Conservation (phyloP, 1,140 invertebrate species). For the Aporrectodea caliginosa region DNA sequence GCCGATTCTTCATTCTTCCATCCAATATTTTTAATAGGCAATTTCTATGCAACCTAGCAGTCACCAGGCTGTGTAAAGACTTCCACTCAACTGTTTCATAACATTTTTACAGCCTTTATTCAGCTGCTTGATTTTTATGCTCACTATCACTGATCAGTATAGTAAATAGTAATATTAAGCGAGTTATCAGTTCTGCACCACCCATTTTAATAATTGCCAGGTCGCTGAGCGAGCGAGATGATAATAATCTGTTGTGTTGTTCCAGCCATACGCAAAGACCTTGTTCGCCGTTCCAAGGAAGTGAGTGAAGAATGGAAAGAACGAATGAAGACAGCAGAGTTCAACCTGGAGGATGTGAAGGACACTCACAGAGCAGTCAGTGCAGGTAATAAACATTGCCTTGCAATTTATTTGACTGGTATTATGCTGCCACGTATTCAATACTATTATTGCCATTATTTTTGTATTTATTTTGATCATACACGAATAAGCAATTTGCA, state of each 20-base stretch:
- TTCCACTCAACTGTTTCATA: too few relatives aligned
- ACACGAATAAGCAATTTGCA: too few relatives aligned
- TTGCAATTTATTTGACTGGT: constrained; percentile 2
- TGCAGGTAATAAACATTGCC: constrained; percentile 37
- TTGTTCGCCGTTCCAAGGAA: constrained; percentile 40
- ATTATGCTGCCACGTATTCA: not conserved
- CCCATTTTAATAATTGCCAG: not conserved
- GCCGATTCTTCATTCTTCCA: too few relatives aligned
- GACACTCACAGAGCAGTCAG: constrained; percentile 44
- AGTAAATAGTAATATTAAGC: too few relatives aligned
- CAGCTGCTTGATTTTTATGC: too few relatives aligned
- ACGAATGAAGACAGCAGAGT: constrained; percentile 40
- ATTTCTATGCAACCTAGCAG: too few relatives aligned
- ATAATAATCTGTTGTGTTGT: not conserved
- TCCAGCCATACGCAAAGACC: constrained; percentile 44
- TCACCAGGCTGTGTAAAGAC: too few relatives aligned
- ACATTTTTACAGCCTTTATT: too few relatives aligned
- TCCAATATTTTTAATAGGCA: too few relatives aligned
- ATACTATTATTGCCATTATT: not conserved
- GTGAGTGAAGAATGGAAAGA: constrained; percentile 38
- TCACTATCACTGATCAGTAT: too few relatives aligned
- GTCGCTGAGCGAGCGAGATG: not conserved
- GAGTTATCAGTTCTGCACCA: too few relatives aligned
- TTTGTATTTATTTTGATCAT: too few relatives aligned
- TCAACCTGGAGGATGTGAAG: constrained; percentile 39